phyloP scores from a whole-genome alignment of 2,797 vertebrate genomes.

The Gymnodraco acuticeps region DNA sequence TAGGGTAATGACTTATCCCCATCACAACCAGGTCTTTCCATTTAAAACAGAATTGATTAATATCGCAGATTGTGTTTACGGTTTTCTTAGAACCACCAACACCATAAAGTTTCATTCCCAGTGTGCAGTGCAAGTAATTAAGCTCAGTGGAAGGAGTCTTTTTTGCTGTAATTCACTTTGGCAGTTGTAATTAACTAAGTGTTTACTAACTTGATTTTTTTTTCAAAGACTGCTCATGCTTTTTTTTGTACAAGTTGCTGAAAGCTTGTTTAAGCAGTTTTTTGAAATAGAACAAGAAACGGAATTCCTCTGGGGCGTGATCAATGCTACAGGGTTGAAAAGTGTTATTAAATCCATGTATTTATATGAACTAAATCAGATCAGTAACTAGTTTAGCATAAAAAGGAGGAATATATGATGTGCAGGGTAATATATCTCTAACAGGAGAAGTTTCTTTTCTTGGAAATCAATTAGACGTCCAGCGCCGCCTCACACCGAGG shows the following conservation, averaged over 20 bases:
- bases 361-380: neutral
- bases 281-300: neutral
- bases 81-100: too few relatives aligned
- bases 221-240: neutral
- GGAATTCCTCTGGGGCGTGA: neutral
- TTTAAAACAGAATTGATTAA: too few relatives aligned
- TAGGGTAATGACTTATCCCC: neutral
- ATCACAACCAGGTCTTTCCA: neutral
- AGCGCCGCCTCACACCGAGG: neutral
- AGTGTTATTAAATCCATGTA: neutral
- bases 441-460: slow-evolving; percentile 15
- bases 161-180: neutral
- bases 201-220: neutral
- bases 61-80: too few relatives aligned
- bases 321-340: neutral
- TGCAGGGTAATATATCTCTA: neutral
- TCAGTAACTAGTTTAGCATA: neutral
- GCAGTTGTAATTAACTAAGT: neutral
- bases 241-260: neutral
- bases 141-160: neutral
- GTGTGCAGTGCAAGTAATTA: too few relatives aligned
- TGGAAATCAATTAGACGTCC: slow-evolving; percentile 28
- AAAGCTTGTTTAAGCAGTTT: neutral
- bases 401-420: neutral
- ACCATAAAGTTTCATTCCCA: too few relatives aligned